A percentile compares a stretch with the other conserved stretches of the same genome.
These are phyloP conservation scores for Columba guinea DNA, from an alignment of 2,797 vertebrate genomes.

Conservation along the genomic window DNA sequence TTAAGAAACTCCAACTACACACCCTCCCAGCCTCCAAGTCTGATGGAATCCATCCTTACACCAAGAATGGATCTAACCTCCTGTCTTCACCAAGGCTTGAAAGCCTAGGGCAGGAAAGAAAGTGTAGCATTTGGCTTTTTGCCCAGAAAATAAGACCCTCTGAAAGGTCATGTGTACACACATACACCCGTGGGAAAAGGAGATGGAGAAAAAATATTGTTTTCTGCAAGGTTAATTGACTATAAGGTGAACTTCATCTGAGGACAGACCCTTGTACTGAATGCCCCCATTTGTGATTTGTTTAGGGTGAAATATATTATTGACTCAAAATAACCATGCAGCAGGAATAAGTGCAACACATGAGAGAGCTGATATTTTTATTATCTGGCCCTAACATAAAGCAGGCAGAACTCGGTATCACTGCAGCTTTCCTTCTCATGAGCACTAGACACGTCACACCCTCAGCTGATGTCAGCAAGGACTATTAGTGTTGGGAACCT, in stretches of 20 bases:
- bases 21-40: fast-evolving
- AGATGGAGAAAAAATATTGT: background rate
- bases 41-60: fast-evolving
- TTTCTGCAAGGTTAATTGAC: conserved; percentile 70
- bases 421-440: background rate
- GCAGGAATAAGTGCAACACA: background rate
- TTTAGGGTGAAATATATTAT: background rate
- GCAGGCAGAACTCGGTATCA: background rate
- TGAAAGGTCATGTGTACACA: conserved; percentile 23
- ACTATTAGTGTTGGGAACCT: background rate
- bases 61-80: background rate
- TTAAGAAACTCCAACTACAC: background rate
- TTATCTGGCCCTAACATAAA: background rate
- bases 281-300: background rate
- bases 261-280: conserved; percentile 18
- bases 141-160: conserved; percentile 72
- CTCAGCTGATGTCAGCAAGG: background rate
- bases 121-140: conserved; percentile 70
- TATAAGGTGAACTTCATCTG: conserved; percentile 57
- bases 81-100: background rate
- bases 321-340: background rate
- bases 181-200: background rate
- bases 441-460: fast-evolving
- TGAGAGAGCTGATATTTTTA: background rate
- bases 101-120: conserved; percentile 26